Evolutionary conservation across 2,888 invertebrate species (phyloP), one percentile per base, ranked within the genome.

Genomic region (Mongoloraphidia duomilia): DNA sequence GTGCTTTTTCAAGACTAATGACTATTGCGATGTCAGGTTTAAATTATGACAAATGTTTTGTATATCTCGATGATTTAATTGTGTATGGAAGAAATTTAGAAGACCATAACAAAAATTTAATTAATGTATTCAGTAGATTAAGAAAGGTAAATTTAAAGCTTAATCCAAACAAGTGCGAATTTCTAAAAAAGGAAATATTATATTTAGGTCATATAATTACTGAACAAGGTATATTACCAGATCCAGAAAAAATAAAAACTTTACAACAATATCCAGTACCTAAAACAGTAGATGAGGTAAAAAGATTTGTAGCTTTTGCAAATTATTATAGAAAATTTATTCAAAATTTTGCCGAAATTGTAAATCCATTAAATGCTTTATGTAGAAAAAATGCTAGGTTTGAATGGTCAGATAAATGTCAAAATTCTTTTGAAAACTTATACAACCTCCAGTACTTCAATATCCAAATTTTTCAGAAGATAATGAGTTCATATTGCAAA

Each of bases 1-100:
- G 55, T 52, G 45, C 53, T 45, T 60, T 60, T 53, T 59, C 55
- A 17, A 46, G 58, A 44, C 44, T 49, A 26, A 56, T 56, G 56
- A 53, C 56, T 3, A 53, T 58, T 11, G 57, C 58, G 37, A 54
- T 57, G 52, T 53, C 56, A 34, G 56, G 56, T 9, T 45, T 58
- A 44, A 56, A 53, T 50, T 56, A 52, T 35, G 55, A 55, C 14
- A 46, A 12, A 17, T 57, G 55, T 50, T 57, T 56, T 44, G 41
- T 54, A 14, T 54, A 53, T 50, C 37, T 55, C 9, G 55, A 54
- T 34, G 50, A 55, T 52, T 44, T 55, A 34, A 55, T 57, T 36
- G 52, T 57, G 17, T 55, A 56, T 46, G 55, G 53, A 14, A 54
- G 49, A 51, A 56, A 48, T 49, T 53, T 57, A 47, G 26, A 35